Base-by-base conservation (phyloP, 2,113 vertebrate genomes). In the Amblyornis subalaris region DNA sequence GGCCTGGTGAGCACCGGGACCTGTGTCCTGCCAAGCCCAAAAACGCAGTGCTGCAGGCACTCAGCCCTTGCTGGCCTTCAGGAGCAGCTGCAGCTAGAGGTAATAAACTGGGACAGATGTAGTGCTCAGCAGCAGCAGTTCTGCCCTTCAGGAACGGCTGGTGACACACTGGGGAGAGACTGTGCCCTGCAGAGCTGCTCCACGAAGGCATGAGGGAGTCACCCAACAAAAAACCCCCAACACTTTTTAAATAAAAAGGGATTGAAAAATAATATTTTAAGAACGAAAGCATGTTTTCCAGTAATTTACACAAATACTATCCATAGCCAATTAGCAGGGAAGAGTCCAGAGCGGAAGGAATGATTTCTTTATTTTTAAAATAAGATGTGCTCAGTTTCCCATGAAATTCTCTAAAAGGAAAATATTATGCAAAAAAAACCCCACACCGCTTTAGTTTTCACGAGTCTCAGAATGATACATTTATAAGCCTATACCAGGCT, bases 151-250 rank as follows among this genome's bases (percentile, higher is more conserved):
- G 77, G 18, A 58, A 19, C 7, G 9, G 21, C 38, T 29, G 54
- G 64, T 1, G 16, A 42, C 1, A 11, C 2, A 1, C 50, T 6
- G 31, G 26, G 29, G 26, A 78, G 31, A 57, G 45, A 26, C 90
- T 70, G 65, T 38, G 65, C 26, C 65, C 45, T 26, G 62, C 47
- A 45, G 75, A 66, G 66, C 28, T 51, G 78, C 57, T 58, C 62
- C 5, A 0, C 0, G 0, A 20, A 35, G 45, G n/a, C 3, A 0
- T 0, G 17, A 65, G 45, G 38, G 35, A 62, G 9, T 25, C 66
- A 58, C 12, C 17, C 0, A 0, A 45, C 9, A 55, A 48, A 45
- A 29, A 47, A 15, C 3, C 0, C 1, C 1, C 14, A 81, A 12
- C 14, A 40, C 15, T 9, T 47, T 65, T 67, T 64, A 11, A 54